Percentiles rank a stretch among this genome's conserved stretches.
Evolutionary conservation across 2,113 vertebrate genomes (phyloP).

Genomic region (Phylloscopus trochilus): DNA sequence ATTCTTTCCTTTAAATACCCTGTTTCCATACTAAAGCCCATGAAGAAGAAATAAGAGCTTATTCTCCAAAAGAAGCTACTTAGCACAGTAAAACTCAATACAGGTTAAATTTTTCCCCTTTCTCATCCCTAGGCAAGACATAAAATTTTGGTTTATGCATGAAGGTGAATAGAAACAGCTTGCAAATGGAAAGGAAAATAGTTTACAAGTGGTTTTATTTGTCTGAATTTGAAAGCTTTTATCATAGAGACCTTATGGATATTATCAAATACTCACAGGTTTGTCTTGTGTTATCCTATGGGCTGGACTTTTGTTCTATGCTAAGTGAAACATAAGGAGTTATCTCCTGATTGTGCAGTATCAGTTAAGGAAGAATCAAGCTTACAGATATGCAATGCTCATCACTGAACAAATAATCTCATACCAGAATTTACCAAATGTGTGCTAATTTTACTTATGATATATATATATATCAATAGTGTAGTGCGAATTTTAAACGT

Average conservation of each 20-base stretch:
- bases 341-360: not conserved
- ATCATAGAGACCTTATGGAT: not conserved
- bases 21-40: not conserved
- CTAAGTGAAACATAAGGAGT: not conserved
- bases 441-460: not conserved
- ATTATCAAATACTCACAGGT: not conserved
- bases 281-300: not conserved
- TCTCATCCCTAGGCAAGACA: not conserved
- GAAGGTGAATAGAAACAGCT: not conserved
- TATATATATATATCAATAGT: not conserved
- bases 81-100: not conserved
- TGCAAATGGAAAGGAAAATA: not conserved
- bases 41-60: not conserved
- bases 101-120: not conserved
- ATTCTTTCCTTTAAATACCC: not conserved
- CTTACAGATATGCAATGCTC: not conserved
- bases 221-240: not conserved
- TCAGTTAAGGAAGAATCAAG: not conserved
- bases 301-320: not conserved
- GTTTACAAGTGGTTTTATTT: not conserved
- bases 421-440: not conserved
- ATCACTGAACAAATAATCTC: not conserved
- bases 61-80: not conserved
- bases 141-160: not conserved
- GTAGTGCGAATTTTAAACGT: not conserved